These are phyloP conservation scores for Varanus salvator DNA, from an alignment of 2,113 vertebrate species.

Conservation along the genomic window DNA sequence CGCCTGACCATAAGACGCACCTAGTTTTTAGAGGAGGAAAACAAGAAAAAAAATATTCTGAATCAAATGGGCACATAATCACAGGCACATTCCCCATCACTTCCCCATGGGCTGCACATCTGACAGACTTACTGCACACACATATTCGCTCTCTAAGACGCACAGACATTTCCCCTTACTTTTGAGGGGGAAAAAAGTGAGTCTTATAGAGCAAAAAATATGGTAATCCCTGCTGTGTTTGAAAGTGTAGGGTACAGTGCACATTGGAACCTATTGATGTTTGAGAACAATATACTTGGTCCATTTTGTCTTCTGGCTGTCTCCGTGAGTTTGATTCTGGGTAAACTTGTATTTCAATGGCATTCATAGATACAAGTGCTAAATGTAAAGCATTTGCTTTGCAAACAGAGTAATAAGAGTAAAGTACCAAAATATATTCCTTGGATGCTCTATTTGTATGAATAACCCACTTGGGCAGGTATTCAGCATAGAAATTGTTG, in stretches of 20 bases:
- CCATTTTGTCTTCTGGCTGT: neutral
- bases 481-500: neutral
- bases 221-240: neutral
- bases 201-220: no score
- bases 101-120: no score
- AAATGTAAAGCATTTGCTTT: neutral
- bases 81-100: no score
- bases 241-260: neutral
- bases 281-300: neutral
- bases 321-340: neutral
- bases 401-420: slow-evolving; percentile 25
- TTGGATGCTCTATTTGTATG: slow-evolving; percentile 7
- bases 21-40: no score
- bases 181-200: no score
- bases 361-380: slow-evolving; percentile 22
- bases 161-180: no score
- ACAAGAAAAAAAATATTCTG: no score
- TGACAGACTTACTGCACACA: no score
- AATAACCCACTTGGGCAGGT: slow-evolving; percentile 18
- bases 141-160: no score
- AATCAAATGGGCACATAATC: no score
- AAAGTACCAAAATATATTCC: slow-evolving; percentile 35
- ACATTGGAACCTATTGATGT: no score
- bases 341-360: neutral
- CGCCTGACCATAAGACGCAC: no score